Evolutionary conservation across 2,797 vertebrate genomes (phyloP).

Genomic region (Monodelphis domestica): DNA sequence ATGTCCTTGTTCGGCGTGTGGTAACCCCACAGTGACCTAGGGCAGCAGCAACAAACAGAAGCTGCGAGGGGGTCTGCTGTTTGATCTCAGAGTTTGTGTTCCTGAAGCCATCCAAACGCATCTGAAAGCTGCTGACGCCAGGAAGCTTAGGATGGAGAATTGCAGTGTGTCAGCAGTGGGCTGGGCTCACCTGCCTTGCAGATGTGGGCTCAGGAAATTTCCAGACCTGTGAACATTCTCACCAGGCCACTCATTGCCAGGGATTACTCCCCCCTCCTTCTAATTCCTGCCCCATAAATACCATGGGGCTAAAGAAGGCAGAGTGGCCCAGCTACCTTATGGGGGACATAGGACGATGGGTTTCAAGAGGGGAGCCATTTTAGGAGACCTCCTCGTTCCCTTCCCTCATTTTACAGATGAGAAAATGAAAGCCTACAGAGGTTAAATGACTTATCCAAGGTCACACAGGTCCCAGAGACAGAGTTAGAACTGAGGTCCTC

Average conservation of each 20-base stretch:
- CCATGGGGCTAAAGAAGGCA: not conserved
- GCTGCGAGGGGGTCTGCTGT: not conserved
- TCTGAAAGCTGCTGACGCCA: not conserved
- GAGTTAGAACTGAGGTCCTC: not conserved
- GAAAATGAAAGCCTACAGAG: not conserved
- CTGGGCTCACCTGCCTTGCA: not conserved
- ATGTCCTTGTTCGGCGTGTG: not conserved
- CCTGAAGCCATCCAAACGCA: not conserved
- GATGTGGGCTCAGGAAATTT: constrained; percentile 1
- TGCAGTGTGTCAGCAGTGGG: not conserved
- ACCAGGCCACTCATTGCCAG: not conserved
- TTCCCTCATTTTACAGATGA: not conserved
- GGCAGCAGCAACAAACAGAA: not conserved
- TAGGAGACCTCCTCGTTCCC: not conserved
- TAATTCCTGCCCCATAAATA: not conserved
- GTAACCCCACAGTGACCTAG: accelerated
- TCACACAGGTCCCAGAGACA: not conserved
- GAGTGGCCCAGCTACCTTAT: not conserved
- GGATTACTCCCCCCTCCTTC: not conserved
- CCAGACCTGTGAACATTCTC: not conserved
- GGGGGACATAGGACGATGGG: not conserved
- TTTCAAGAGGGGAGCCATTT: not conserved
- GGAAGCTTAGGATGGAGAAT: no score
- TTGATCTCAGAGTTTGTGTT: not conserved
- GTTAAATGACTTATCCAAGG: not conserved